Evolutionary conservation across 2,888 invertebrate species (phyloP).

Genomic region (Parthenolecanium corni): DNA sequence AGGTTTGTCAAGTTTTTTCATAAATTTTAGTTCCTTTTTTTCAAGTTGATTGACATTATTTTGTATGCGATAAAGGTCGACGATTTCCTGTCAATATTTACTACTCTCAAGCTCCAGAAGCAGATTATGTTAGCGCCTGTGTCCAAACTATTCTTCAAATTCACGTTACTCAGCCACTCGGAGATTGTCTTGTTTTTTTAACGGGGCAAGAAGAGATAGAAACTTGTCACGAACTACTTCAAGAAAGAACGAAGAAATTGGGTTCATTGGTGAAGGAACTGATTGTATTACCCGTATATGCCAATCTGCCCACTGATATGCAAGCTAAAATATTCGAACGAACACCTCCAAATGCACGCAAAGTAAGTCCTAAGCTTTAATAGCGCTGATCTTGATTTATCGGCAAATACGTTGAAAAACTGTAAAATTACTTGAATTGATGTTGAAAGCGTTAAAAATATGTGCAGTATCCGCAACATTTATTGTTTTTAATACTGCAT

Average conservation of each 20-base stretch:
- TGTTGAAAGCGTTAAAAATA: too few relatives aligned
- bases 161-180: conserved; percentile 90
- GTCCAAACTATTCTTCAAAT: conserved; percentile 97
- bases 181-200: conserved; percentile 91
- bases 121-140: conserved; percentile 95
- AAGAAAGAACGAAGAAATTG: conserved; percentile 80
- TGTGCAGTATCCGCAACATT: too few relatives aligned
- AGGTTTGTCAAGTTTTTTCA: conserved; percentile 33
- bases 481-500: too few relatives aligned
- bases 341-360: conserved; percentile 89
- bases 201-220: conserved; percentile 65
- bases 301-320: conserved; percentile 96
- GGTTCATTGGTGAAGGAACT: conserved; percentile 89
- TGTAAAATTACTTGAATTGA: too few relatives aligned
- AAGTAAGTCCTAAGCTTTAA: conserved; percentile 50
- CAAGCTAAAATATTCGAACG: conserved; percentile 98
- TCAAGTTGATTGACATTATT: neutral
- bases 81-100: conserved; percentile 96
- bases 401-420: too few relatives aligned
- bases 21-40: neutral
- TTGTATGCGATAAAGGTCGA: conserved; percentile 48
- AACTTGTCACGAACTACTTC: conserved; percentile 74
- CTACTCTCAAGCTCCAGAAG: conserved; percentile 98
- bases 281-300: conserved; percentile 89
- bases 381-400: too few relatives aligned